These are phyloP conservation scores for Agrypnia vestita DNA, from an alignment of 1,140 invertebrate genomes.

Conservation along the genomic window DNA sequence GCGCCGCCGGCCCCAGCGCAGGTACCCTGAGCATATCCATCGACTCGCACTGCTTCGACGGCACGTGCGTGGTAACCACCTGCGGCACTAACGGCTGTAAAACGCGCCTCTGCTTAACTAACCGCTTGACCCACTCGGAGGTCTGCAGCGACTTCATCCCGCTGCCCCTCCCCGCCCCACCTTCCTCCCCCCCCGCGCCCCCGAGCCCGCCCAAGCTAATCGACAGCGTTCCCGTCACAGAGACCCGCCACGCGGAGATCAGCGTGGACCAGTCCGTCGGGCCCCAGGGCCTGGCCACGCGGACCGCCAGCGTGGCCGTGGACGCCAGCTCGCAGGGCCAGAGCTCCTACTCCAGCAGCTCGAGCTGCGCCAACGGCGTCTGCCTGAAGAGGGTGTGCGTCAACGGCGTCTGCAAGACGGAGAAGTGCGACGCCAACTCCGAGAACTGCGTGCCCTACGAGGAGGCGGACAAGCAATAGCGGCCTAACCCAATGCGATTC, in stretches of 20 bases:
- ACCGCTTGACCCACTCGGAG: too few relatives aligned
- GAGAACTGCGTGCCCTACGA: slow-evolving; percentile 48
- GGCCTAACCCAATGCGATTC: too few relatives aligned
- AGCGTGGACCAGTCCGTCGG: neutral
- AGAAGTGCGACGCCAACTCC: slow-evolving; percentile 50
- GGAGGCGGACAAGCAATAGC: too few relatives aligned
- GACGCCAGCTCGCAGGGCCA: slow-evolving; percentile 14
- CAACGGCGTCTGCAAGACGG: slow-evolving; percentile 44
- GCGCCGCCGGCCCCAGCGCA: too few relatives aligned
- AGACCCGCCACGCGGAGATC: neutral
- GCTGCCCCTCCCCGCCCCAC: too few relatives aligned
- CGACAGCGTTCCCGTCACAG: neutral
- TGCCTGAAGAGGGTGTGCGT: slow-evolving; percentile 38
- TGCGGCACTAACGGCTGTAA: too few relatives aligned
- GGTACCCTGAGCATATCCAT: too few relatives aligned
- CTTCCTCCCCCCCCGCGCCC: too few relatives aligned
- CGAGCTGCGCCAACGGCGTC: slow-evolving; percentile 42
- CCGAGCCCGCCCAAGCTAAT: neutral
- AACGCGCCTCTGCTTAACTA: too few relatives aligned
- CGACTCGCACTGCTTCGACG: too few relatives aligned
- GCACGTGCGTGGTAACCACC: too few relatives aligned
- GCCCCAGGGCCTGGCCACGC: neutral
- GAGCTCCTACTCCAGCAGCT: slow-evolving; percentile 41
- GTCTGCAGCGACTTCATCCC: too few relatives aligned
- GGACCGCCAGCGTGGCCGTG: neutral